These are phyloP conservation scores for Nicator chloris DNA, from an alignment of 2,113 vertebrate species.

Conservation along the genomic window DNA sequence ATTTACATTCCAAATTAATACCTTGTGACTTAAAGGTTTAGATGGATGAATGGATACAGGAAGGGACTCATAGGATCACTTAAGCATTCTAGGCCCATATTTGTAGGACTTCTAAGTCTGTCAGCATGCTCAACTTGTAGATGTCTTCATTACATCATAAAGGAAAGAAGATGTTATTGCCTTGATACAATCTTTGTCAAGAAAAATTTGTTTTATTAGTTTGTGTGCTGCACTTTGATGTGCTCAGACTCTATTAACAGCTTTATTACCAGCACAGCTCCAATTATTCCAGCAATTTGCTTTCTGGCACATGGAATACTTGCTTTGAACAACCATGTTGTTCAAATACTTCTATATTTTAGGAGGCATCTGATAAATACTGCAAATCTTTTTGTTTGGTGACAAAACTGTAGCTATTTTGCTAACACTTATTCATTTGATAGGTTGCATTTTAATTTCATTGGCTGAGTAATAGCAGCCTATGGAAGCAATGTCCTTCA, in stretches of 20 bases:
- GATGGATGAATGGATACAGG: not conserved
- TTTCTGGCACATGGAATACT: not conserved
- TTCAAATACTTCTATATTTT: conserved; percentile 9
- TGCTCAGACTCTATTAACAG: not conserved
- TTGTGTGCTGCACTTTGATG: not conserved
- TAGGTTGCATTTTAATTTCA: not conserved
- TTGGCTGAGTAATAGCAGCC: not conserved
- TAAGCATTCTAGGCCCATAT: not conserved
- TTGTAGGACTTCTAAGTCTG: not conserved
- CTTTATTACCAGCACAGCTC: conserved; percentile 16
- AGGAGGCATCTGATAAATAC: not conserved
- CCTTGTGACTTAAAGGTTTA: not conserved
- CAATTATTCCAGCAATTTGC: conserved; percentile 1
- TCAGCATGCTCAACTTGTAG: not conserved
- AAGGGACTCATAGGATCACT: not conserved
- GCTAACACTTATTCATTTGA: conserved; percentile 20
- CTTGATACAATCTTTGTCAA: not conserved
- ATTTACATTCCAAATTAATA: not conserved
- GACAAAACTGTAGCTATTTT: not conserved
- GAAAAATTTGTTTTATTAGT: not conserved
- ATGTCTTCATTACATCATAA: not conserved
- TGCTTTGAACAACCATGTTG: not conserved
- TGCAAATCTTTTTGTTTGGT: not conserved
- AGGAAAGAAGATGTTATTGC: not conserved
- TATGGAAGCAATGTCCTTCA: not conserved